phyloP scores from a whole-genome alignment of 2,888 invertebrate species.

The Siphlonurus alternatus region DNA sequence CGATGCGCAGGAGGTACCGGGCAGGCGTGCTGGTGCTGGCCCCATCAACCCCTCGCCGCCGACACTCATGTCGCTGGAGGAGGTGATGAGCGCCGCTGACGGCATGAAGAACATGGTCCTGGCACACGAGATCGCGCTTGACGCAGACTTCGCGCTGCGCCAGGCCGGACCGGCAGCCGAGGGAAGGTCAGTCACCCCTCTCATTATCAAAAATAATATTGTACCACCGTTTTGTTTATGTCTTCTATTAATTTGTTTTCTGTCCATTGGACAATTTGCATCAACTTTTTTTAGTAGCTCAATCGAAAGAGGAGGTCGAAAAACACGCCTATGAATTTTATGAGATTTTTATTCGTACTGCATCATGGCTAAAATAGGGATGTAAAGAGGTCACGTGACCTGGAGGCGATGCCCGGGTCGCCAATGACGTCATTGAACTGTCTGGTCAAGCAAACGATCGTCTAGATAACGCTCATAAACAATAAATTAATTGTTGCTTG shows the following conservation, averaged over 20 bases:
- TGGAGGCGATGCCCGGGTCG: no score
- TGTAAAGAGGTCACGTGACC: no score
- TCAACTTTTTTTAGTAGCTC: no score
- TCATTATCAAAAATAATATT: not conserved
- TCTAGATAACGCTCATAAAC: no score
- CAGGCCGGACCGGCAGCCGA: slow-evolving; percentile 55
- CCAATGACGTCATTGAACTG: no score
- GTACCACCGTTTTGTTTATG: not conserved
- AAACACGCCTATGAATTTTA: no score
- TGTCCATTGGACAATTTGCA: no score
- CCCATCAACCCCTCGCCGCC: slow-evolving; percentile 61
- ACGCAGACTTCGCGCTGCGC: slow-evolving; percentile 76
- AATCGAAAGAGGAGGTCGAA: no score
- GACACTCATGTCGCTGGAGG: slow-evolving; percentile 65
- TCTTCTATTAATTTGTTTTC: slow-evolving; percentile 14
- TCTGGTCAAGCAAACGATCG: no score
- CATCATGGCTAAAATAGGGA: no score
- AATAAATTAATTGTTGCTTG: no score
- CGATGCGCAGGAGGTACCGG: not conserved
- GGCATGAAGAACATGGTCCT: slow-evolving; percentile 86
- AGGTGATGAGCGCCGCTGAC: slow-evolving; percentile 75
- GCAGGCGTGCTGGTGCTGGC: not conserved
- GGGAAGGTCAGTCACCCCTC: slow-evolving; percentile 36
- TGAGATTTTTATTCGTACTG: no score
- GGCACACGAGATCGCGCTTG: slow-evolving; percentile 93